A percentile compares a stretch with the other conserved stretches of the same genome.
Conservation (phyloP, 2,113 vertebrate species). For the Connochaetes taurinus region DNA sequence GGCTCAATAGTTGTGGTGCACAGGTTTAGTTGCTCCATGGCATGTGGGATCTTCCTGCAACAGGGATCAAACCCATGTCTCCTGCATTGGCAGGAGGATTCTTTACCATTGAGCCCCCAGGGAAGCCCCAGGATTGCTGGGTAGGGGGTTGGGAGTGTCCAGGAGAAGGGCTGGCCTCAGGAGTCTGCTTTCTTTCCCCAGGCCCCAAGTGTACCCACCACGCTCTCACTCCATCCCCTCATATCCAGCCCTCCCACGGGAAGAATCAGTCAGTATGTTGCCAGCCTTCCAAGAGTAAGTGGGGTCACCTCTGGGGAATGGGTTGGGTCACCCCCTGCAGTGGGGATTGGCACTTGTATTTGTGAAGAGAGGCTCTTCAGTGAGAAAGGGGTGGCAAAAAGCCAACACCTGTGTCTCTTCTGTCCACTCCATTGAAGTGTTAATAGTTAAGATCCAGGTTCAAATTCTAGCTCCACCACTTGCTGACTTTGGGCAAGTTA, state of each 20-base stretch:
- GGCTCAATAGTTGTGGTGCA: background rate
- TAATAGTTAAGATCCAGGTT: background rate
- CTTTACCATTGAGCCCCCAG: background rate
- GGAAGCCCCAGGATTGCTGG: background rate
- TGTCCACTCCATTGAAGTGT: background rate
- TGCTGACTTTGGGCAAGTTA: background rate
- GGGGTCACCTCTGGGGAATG: background rate
- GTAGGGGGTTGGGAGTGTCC: background rate
- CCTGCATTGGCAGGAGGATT: background rate
- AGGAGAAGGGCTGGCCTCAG: background rate
- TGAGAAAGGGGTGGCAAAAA: background rate
- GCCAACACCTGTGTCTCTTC: background rate
- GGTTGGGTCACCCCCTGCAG: background rate
- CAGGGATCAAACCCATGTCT: background rate
- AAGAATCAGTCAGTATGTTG: slow-evolving; percentile 9
- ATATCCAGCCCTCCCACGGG: slow-evolving; percentile 37
- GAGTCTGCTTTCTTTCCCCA: slow-evolving; percentile 33
- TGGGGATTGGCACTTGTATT: background rate
- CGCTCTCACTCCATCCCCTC: slow-evolving; percentile 53
- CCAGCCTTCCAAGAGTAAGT: slow-evolving; percentile 65
- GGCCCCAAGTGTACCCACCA: slow-evolving; percentile 44
- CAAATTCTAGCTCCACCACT: background rate
- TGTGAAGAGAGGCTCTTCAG: background rate
- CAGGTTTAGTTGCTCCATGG: background rate
- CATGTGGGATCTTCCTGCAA: background rate